Evolutionary conservation across 2,113 vertebrate species (phyloP).

Genomic region (Cromileptes altivelis): DNA sequence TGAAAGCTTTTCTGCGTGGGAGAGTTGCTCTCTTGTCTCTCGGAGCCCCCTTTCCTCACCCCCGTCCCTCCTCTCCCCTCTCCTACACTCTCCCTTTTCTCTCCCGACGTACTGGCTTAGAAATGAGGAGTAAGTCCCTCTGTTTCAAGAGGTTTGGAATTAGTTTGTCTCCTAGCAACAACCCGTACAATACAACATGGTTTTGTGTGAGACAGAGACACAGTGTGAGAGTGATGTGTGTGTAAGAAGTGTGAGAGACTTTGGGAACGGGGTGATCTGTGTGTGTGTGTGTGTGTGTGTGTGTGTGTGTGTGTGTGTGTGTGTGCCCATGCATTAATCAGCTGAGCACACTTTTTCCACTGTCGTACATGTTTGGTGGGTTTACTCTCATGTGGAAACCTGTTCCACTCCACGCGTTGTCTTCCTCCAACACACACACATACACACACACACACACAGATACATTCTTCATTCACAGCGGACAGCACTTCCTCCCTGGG

Average conservation of each 20-base stretch:
- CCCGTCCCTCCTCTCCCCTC: conserved; percentile 22
- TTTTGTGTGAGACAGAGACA: conserved; percentile 70
- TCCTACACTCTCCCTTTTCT: conserved; percentile 59
- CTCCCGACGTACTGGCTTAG: conserved; percentile 59
- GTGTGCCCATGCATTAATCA: conserved; percentile 70
- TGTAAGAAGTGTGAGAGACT: conserved; percentile 53
- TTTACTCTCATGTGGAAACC: conserved; percentile 78
- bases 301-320: conserved; percentile 45
- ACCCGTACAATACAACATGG: conserved; percentile 77
- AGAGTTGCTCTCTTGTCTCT: conserved; percentile 58
- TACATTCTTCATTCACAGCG: conserved; percentile 68
- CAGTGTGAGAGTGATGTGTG: conserved; percentile 66
- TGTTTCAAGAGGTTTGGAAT: conserved; percentile 84
- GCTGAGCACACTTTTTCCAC: conserved; percentile 83
- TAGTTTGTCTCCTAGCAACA: conserved; percentile 85
- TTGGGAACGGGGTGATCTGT: conserved; percentile 44
- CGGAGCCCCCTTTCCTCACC: conserved; percentile 4
- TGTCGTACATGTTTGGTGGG: conserved; percentile 67
- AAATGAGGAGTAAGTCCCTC: conserved; percentile 79
- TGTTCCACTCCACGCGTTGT: conserved; percentile 58
- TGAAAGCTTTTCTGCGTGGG: conserved; percentile 61
- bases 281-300: conserved; percentile 38
- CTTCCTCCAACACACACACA: conserved; percentile 12
- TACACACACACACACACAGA: conserved; percentile 48
- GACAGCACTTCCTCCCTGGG: conserved; percentile 69